Percentiles rank a stretch among this genome's conserved stretches.
Evolutionary conservation across 2,113 vertebrate genomes (phyloP).

Genomic region (Tupaia chinensis): DNA sequence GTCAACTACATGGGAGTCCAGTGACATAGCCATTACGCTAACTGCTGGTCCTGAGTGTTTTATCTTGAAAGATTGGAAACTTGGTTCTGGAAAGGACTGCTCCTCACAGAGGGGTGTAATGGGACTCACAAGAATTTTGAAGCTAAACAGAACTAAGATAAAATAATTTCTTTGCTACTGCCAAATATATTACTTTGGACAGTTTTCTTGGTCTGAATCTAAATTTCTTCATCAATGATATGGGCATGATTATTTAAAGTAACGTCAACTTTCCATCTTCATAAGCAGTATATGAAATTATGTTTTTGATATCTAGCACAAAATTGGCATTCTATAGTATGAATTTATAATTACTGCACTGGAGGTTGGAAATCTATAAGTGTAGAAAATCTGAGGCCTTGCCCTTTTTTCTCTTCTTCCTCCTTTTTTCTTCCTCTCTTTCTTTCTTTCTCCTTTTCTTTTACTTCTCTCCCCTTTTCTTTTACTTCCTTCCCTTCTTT

Average conservation of each 20-base stretch:
- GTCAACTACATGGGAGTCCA: too few species aligned
- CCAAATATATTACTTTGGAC: not conserved
- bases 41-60: not conserved
- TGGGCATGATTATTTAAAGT: not conserved
- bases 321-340: not conserved
- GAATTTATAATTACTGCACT: not conserved
- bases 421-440: too few species aligned
- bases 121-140: not conserved
- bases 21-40: too few species aligned
- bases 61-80: not conserved
- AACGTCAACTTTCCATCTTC: not conserved
- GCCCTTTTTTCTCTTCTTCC: fast-evolving
- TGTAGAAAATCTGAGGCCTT: not conserved
- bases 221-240: not conserved
- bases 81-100: not conserved
- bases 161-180: not conserved
- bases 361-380: too few species aligned
- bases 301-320: not conserved
- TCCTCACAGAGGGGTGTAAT: not conserved
- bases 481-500: too few species aligned
- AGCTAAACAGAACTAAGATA: not conserved
- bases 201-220: conserved; percentile 12
- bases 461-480: too few species aligned
- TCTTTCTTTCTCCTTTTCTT: too few species aligned
- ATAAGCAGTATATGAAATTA: not conserved